A percentile compares a stretch with the other conserved stretches of the same genome.
phyloP scores from a whole-genome alignment of 1,140 invertebrate genomes.

The Zaprionus ornatus region DNA sequence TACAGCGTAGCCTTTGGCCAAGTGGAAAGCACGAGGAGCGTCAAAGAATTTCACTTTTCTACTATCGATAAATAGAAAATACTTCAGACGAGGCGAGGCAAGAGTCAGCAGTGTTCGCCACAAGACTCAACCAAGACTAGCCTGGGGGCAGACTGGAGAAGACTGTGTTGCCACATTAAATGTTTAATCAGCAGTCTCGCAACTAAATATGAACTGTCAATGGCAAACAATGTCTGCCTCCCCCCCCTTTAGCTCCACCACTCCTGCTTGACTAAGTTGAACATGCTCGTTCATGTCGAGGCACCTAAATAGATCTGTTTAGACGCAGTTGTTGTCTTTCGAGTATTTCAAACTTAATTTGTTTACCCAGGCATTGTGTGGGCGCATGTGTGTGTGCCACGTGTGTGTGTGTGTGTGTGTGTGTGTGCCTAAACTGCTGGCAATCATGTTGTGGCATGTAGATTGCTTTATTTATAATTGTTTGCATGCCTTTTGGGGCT shows the following conservation, averaged over 20 bases:
- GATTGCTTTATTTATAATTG: slow-evolving; percentile 64
- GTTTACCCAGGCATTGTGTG: slow-evolving; percentile 28
- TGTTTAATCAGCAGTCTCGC: slow-evolving; percentile 64
- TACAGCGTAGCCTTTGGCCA: slow-evolving; percentile 11
- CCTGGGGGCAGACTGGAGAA: neutral
- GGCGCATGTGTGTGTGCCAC: neutral
- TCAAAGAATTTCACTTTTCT: slow-evolving; percentile 39
- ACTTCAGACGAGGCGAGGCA: neutral
- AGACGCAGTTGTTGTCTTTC: slow-evolving; percentile 30
- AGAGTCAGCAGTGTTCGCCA: neutral
- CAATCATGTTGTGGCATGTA: slow-evolving; percentile 39
- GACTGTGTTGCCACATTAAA: slow-evolving; percentile 44
- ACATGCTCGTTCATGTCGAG: slow-evolving; percentile 14
- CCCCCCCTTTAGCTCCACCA: neutral
- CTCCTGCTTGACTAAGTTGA: neutral
- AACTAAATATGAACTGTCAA: slow-evolving; percentile 61
- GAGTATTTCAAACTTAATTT: slow-evolving; percentile 28
- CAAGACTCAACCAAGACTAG: neutral
- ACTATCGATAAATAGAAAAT: slow-evolving; percentile 34
- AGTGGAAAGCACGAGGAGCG: slow-evolving; percentile 30
- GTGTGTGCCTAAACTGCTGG: slow-evolving; percentile 1
- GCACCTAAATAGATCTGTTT: slow-evolving; percentile 32
- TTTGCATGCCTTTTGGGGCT: slow-evolving; percentile 34
- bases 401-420: slow-evolving; percentile 25
- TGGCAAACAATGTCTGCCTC: slow-evolving; percentile 46